Conservation (phyloP, 2,113 vertebrate genomes). For the Crypturellus undulatus region DNA sequence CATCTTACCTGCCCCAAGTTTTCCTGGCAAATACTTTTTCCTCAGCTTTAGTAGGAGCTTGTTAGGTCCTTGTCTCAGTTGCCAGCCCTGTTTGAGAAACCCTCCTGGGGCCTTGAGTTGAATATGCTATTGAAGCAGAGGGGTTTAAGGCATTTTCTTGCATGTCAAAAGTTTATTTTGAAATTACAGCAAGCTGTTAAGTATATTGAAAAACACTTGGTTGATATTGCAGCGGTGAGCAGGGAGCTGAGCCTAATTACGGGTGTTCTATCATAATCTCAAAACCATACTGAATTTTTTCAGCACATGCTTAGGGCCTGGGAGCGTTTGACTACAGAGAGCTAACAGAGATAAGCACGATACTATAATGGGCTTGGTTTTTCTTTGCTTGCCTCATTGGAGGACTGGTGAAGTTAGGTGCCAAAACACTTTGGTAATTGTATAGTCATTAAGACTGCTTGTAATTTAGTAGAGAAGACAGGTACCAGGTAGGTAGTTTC, state of each 20-base stretch:
- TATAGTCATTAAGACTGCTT: neutral
- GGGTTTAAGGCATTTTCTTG: neutral
- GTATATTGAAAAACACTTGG: neutral
- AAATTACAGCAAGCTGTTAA: neutral
- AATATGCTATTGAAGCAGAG: neutral
- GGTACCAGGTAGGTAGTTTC: neutral
- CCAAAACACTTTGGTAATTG: neutral
- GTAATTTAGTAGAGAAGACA: neutral
- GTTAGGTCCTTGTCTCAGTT: neutral
- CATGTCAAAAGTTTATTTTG: neutral
- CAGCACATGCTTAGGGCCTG: fast-evolving
- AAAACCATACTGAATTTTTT: neutral
- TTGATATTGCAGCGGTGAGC: neutral
- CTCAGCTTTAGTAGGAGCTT: neutral
- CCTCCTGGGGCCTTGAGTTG: neutral
- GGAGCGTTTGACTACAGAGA: neutral
- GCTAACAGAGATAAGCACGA: no score
- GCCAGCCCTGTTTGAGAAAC: neutral
- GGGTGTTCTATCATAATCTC: neutral
- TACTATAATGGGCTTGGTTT: fast-evolving
- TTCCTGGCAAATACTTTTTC: neutral
- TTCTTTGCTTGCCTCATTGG: neutral
- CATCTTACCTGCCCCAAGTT: neutral
- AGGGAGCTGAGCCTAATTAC: neutral
- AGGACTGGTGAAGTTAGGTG: neutral